These are phyloP conservation scores for Hemibagrus guttatus DNA, from an alignment of 2,797 vertebrate species.

Conservation along the genomic window DNA sequence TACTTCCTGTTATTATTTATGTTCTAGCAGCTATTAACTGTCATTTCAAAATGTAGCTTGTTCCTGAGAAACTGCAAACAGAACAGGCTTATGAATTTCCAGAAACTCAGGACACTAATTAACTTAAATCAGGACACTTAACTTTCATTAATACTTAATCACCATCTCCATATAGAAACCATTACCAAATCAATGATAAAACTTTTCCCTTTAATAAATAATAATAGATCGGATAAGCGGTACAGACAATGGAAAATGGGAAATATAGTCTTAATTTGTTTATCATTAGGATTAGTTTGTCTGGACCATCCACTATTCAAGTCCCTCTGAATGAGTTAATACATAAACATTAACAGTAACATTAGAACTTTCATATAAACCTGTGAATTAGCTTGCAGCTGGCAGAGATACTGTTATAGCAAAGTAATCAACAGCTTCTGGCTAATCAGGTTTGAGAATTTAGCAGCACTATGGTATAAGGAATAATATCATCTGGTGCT, in stretches of 20 bases:
- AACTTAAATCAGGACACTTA: no score
- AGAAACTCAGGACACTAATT: background rate
- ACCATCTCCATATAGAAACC: background rate
- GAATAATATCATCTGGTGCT: background rate
- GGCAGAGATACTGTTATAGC: background rate
- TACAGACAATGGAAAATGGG: no score
- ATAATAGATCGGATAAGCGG: no score
- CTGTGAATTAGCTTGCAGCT: background rate
- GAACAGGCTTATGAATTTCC: background rate
- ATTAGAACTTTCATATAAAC: background rate
- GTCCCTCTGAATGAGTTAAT: background rate
- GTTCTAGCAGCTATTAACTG: background rate
- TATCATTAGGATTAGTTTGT: background rate
- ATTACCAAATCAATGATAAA: background rate
- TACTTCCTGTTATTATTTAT: background rate
- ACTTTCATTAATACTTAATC: background rate
- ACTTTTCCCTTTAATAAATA: background rate
- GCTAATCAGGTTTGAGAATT: background rate
- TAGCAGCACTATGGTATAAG: background rate
- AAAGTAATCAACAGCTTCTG: background rate
- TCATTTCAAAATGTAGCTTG: background rate
- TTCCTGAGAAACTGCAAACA: background rate
- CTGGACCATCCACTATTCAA: background rate
- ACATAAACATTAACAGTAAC: background rate
- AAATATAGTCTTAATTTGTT: background rate